These are phyloP conservation scores for Trilocha varians DNA, from an alignment of 2,888 invertebrate genomes.

Conservation along the genomic window DNA sequence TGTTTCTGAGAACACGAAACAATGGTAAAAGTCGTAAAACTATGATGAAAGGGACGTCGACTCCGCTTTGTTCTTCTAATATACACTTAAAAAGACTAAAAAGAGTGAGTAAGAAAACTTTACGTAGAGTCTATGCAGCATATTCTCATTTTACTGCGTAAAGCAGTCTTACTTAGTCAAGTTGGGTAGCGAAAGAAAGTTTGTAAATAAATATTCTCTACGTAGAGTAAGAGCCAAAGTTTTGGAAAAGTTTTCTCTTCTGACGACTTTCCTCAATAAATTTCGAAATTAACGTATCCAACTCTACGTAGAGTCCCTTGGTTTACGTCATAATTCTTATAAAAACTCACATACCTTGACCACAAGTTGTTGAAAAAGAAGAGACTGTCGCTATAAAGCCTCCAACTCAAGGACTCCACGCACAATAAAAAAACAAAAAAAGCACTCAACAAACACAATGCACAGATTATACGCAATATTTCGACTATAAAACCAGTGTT, in stretches of 20 bases:
- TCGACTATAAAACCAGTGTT: slow-evolving; percentile 14
- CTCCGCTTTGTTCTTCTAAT: neutral
- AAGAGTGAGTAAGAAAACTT: no score
- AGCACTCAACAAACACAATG: slow-evolving; percentile 23
- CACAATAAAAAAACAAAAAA: slow-evolving; percentile 54
- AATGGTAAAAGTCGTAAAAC: neutral
- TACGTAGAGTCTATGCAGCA: neutral
- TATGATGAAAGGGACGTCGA: neutral
- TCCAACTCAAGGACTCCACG: slow-evolving; percentile 57
- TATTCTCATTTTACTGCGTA: no score
- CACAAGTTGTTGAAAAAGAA: slow-evolving; percentile 36
- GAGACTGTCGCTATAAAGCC: slow-evolving; percentile 51
- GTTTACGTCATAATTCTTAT: neutral
- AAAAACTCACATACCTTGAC: slow-evolving; percentile 37
- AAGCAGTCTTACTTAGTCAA: no score
- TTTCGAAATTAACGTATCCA: no score
- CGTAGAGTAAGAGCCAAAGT: no score
- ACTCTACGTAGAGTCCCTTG: neutral
- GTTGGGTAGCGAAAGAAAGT: no score
- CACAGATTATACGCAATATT: slow-evolving; percentile 13
- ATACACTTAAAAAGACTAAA: no score
- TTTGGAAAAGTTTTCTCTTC: no score
- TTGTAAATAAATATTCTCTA: no score
- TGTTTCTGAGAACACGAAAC: neutral
- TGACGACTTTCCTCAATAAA: no score